Evolutionary conservation across 1,140 invertebrate species (phyloP), one percentile per base, ranked within the genome.

Genomic region (Caenorhabditis latens): DNA sequence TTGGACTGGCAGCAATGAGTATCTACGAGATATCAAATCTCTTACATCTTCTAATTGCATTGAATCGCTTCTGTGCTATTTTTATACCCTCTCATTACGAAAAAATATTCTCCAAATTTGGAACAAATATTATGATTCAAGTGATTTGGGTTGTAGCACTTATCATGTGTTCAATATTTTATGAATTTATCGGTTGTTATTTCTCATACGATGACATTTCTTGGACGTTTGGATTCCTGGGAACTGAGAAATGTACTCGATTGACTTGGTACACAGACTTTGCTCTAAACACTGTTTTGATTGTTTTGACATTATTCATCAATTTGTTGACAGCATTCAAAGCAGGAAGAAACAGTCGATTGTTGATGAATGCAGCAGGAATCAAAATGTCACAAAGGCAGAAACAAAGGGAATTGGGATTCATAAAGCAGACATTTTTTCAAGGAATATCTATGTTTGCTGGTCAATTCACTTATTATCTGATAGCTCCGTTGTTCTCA

Each of bases 401-500:
- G 16, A 71, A 71, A 71, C 65, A 71, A 71, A 43, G 65, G 16
- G 65, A 71, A 46, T 4, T 71, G 65, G 65, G 65, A 19, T 71
- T 71, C 8, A 71, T 71, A 43, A 71, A 71, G 19, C 65, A 71
- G 24, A 71, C 65, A 32, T 71, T 71, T 71, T 46, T 71, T 71
- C 65, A 71, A 71, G 65, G 65, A 71, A 46, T 71, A 2, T 43
- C 40, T 43, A 43, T 71, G 4, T 71, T 71, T 43, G 65, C 65
- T 19, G 65, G 65, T 43, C 65, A 71, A 24, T 71, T 71, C 21
- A 71, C 65, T 32, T 71, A 71, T 71, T 71, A 71, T 71, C 65
- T 71, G 13, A n/a, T 71, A 43, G 65, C 65, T 46, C 65, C 65
- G 14, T 46, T 71, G 14, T 16, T 71, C 3, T 19, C 40, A 19